A percentile compares a stretch with the other conserved stretches of the same genome.
phyloP scores from a whole-genome alignment of 2,113 vertebrate genomes.

The Crotalus viridis region DNA sequence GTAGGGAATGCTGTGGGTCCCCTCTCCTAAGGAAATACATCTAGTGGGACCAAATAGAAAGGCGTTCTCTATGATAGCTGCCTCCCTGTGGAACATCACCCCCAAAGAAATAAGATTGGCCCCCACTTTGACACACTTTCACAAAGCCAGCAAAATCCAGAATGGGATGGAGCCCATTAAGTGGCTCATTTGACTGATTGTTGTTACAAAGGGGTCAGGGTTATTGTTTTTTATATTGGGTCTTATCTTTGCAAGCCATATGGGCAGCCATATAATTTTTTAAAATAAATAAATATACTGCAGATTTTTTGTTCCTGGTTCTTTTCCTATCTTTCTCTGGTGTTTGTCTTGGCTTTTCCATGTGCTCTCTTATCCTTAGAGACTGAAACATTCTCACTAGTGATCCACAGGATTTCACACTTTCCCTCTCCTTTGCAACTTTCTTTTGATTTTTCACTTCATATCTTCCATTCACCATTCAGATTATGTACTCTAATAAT shows the following conservation, averaged over 20 bases:
- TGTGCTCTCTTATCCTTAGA: background rate
- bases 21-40: background rate
- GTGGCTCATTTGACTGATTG: background rate
- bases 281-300: background rate
- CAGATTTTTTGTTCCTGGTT: background rate
- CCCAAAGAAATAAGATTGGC: background rate
- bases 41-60: background rate
- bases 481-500: background rate
- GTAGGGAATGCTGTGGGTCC: background rate
- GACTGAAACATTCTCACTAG: background rate
- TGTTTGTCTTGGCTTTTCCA: background rate
- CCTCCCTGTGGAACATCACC: background rate
- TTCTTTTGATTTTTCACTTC: conserved; percentile 1
- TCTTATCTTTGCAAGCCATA: background rate
- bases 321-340: background rate
- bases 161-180: background rate
- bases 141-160: background rate
- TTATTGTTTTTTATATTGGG: background rate
- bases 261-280: background rate
- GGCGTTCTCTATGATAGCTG: background rate
- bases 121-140: background rate
- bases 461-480: background rate
- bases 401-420: background rate
- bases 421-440: background rate
- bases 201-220: background rate